Evolutionary conservation across 2,797 vertebrate species (phyloP).

Genomic region (Lagothrix lagotricha): DNA sequence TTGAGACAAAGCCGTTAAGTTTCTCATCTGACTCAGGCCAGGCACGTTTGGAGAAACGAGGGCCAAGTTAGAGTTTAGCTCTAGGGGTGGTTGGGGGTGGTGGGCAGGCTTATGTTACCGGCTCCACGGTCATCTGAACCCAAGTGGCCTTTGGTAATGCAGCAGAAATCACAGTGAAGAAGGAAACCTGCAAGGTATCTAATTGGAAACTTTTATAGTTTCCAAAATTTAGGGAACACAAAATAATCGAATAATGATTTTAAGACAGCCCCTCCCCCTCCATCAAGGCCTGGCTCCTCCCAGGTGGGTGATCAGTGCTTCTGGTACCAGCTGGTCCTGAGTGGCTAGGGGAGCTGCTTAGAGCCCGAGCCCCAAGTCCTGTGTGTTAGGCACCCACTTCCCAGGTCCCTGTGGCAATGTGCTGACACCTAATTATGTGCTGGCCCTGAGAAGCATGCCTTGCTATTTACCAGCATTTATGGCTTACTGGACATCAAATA

Average conservation of each 20-base stretch:
- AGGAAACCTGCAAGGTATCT: neutral
- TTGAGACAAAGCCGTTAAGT: neutral
- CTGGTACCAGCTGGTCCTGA: neutral
- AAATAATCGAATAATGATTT: neutral
- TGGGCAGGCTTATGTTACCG: neutral
- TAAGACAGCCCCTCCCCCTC: neutral
- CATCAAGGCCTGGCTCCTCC: neutral
- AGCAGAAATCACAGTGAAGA: neutral
- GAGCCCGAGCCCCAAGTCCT: neutral
- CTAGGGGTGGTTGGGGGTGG: neutral
- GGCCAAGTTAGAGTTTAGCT: neutral
- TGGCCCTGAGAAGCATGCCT: neutral
- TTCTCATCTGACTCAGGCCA: neutral
- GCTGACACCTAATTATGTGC: neutral
- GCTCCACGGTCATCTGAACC: neutral
- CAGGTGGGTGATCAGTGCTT: neutral
- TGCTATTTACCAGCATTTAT: neutral
- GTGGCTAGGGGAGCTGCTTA: neutral
- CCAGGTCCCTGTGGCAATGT: neutral
- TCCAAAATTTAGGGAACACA: neutral
- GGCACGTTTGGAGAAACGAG: neutral
- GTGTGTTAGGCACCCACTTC: neutral
- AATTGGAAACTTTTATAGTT: neutral
- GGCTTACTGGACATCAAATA: neutral
- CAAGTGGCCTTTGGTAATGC: neutral